phyloP scores from a whole-genome alignment of 2,888 invertebrate genomes.

The Pristionchus mayeri region DNA sequence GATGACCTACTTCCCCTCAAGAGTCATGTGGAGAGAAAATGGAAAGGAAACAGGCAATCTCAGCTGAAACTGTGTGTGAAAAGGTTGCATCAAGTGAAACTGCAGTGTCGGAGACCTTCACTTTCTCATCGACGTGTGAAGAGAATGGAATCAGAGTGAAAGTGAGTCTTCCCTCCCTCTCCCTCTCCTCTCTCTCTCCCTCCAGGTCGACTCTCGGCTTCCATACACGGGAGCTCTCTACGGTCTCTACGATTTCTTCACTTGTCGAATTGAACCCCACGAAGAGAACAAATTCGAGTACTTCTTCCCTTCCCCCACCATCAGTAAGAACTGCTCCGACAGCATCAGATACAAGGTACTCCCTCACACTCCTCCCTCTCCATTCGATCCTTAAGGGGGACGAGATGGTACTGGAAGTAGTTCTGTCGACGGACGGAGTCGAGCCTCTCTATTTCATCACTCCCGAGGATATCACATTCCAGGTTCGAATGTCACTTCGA shows the following conservation, averaged over 20 bases:
- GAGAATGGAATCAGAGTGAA: constrained; percentile 71
- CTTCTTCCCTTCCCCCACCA: constrained; percentile 74
- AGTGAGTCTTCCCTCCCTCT: constrained; percentile 52
- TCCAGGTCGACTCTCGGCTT: constrained; percentile 65
- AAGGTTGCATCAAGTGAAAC: background rate
- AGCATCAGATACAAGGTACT: constrained; percentile 75
- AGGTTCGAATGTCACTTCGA: too few species aligned
- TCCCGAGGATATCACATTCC: constrained; percentile 75
- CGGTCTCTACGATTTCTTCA: constrained; percentile 76
- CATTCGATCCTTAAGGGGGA: constrained; percentile 58
- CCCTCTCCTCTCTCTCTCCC: background rate
- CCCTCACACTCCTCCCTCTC: too few species aligned
- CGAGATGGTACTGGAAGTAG: constrained; percentile 75
- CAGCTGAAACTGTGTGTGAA: background rate
- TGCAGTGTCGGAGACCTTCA: constrained; percentile 74
- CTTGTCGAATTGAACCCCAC: constrained; percentile 75
- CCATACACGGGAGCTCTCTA: constrained; percentile 76
- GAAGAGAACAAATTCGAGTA: constrained; percentile 69
- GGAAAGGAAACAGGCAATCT: background rate
- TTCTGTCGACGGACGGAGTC: constrained; percentile 76
- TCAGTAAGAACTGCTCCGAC: constrained; percentile 75
- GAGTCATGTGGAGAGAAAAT: background rate
- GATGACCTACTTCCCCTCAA: background rate
- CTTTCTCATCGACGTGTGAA: constrained; percentile 71
- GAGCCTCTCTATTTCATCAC: constrained; percentile 77